phyloP scores from a whole-genome alignment of 2,797 vertebrate genomes.

The Trichosurus vulpecula region DNA sequence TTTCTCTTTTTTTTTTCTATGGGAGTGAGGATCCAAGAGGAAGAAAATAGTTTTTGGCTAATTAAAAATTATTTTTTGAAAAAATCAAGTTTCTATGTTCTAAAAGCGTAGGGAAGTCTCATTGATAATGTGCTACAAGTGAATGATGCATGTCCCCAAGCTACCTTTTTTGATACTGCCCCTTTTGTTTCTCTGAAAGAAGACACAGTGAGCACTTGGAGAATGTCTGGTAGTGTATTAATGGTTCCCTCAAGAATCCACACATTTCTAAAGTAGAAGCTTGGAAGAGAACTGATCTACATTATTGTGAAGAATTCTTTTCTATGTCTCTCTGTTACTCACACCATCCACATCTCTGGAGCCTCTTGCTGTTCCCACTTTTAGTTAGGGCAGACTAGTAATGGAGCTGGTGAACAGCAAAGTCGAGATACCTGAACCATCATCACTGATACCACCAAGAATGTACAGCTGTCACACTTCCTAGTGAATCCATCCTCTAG shows the following conservation, averaged over 20 bases:
- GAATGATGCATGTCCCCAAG: neutral
- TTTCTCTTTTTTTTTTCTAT: neutral
- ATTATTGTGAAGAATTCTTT: neutral
- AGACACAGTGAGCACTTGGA: neutral
- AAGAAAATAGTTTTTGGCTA: neutral
- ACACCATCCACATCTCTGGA: neutral
- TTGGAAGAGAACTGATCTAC: neutral
- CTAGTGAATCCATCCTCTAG: no score
- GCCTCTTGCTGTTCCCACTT: neutral
- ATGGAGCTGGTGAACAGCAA: neutral
- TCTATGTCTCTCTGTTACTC: conserved; percentile 12
- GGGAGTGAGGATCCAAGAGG: neutral
- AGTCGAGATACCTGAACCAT: neutral
- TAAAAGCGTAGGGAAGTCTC: neutral
- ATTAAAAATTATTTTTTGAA: neutral
- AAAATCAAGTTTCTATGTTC: neutral
- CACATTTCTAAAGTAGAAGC: neutral
- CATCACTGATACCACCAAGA: neutral
- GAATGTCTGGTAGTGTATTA: neutral
- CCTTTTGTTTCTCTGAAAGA: neutral
- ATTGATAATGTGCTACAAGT: neutral
- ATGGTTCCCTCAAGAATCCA: neutral
- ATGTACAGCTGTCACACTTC: no score
- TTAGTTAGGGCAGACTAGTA: neutral
- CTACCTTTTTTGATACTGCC: neutral